A percentile compares a stretch with the other conserved stretches of the same genome.
phyloP scores from a whole-genome alignment of 1,140 invertebrate species.

The Vanessa atalanta region DNA sequence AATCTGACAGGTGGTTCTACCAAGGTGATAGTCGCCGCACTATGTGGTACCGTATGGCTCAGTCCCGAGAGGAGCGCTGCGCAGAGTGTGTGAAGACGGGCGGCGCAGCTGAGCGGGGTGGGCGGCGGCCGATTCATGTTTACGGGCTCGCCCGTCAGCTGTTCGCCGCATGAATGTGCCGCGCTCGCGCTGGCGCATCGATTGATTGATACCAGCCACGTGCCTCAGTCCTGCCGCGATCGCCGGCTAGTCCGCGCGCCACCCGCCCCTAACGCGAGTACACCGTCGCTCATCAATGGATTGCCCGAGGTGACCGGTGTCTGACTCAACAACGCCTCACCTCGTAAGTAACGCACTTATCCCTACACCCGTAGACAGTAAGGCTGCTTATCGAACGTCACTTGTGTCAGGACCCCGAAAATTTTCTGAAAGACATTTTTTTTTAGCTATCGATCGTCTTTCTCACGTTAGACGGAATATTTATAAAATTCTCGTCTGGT shows the following conservation, averaged over 20 bases:
- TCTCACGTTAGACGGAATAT: constrained; percentile 45
- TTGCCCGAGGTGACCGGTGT: constrained; percentile 64
- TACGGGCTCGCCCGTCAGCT: constrained; percentile 74
- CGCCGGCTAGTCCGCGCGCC: constrained; percentile 53
- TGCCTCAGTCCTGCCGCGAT: constrained; percentile 63
- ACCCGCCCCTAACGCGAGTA: constrained; percentile 32
- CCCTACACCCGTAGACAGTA: constrained; percentile 30
- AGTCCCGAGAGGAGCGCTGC: constrained; percentile 45
- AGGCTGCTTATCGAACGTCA: constrained; percentile 57
- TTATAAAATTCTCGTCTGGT: constrained; percentile 60
- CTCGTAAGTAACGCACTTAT: constrained; percentile 52
- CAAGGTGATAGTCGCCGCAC: constrained; percentile 14
- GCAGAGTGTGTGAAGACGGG: constrained; percentile 59
- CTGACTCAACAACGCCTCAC: constrained; percentile 43
- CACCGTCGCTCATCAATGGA: constrained; percentile 62
- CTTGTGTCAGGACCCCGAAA: constrained; percentile 46
- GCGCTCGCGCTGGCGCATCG: constrained; percentile 68
- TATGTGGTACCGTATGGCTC: constrained; percentile 9
- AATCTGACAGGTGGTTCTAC: constrained; percentile 25
- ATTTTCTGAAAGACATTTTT: constrained; percentile 50
- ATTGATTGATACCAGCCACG: constrained; percentile 71
- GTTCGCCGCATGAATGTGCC: constrained; percentile 74
- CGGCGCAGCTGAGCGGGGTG: constrained; percentile 48
- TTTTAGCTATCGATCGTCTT: constrained; percentile 63
- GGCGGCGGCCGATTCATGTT: constrained; percentile 71